Conservation (phyloP, 1,140 invertebrate genomes). For the Lineus longissimus region DNA sequence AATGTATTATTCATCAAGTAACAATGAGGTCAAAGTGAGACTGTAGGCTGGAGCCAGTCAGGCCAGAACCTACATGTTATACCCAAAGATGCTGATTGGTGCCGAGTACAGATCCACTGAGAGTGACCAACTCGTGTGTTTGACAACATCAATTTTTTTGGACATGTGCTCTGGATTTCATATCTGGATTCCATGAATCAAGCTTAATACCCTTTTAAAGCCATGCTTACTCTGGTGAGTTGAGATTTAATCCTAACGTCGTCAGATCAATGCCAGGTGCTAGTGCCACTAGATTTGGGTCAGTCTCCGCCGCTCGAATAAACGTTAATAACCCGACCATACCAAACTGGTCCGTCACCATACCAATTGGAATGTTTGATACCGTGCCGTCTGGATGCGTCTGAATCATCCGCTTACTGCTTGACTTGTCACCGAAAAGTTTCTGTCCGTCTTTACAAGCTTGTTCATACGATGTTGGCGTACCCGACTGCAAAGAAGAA, state of each 20-base stretch:
- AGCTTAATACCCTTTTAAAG: not conserved
- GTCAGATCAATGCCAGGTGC: conserved; percentile 96
- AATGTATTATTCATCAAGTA: not conserved
- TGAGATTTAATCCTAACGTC: conserved; percentile 94
- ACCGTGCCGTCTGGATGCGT: conserved; percentile 88
- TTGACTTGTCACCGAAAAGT: conserved; percentile 28
- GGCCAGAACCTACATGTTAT: no score
- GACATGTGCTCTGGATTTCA: not conserved
- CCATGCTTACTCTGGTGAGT: conserved; percentile 76
- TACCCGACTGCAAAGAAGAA: conserved; percentile 36
- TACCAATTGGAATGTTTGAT: conserved; percentile 94
- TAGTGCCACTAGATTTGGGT: conserved; percentile 89
- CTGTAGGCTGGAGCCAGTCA: no score
- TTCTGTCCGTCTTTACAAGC: conserved; percentile 41
- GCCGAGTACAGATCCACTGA: no score
- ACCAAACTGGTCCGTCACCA: conserved; percentile 99
- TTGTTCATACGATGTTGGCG: conserved; percentile 40
- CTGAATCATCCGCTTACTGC: conserved; percentile 77
- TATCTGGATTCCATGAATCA: not conserved
- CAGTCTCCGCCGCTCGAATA: conserved; percentile 93
- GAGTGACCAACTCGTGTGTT: not conserved
- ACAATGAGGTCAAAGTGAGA: no score
- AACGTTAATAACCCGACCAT: conserved; percentile 97
- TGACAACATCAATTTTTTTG: not conserved
- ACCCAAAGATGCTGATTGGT: no score